Conservation (phyloP, 2,797 vertebrate species). For the Chloroceryle inda region DNA sequence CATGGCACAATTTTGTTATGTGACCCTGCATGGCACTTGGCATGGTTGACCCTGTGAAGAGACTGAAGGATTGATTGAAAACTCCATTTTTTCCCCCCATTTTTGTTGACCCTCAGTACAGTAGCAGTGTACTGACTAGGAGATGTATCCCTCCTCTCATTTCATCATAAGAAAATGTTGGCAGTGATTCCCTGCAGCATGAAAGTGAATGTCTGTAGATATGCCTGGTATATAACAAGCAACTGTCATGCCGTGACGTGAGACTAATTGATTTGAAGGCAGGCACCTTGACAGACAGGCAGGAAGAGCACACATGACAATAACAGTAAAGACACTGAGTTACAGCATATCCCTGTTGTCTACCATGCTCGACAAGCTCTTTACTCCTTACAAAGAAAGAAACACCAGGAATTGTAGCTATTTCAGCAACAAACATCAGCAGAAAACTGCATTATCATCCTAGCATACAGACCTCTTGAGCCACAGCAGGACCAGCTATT, state of each 20-base stretch:
- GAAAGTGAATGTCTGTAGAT: constrained; percentile 38
- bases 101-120: not conserved
- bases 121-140: not conserved
- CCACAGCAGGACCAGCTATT: not conserved
- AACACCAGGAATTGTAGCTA: not conserved
- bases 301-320: not conserved
- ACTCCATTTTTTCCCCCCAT: not conserved
- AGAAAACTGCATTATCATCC: not conserved
- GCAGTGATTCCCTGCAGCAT: not conserved
- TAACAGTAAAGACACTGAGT: not conserved
- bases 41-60: not conserved
- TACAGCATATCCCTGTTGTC: not conserved
- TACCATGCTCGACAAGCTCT: not conserved
- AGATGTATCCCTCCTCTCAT: not conserved
- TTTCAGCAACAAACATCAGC: not conserved
- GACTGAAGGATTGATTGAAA: not conserved
- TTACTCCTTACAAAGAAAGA: not conserved
- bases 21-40: not conserved
- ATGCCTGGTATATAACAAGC: not conserved
- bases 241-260: not conserved
- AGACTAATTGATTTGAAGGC: constrained; percentile 2
- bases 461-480: not conserved
- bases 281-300: constrained; percentile 41
- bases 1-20: not conserved
- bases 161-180: constrained; percentile 41